phyloP scores from a whole-genome alignment of 2,888 invertebrate species.

The Macrophya annulata region DNA sequence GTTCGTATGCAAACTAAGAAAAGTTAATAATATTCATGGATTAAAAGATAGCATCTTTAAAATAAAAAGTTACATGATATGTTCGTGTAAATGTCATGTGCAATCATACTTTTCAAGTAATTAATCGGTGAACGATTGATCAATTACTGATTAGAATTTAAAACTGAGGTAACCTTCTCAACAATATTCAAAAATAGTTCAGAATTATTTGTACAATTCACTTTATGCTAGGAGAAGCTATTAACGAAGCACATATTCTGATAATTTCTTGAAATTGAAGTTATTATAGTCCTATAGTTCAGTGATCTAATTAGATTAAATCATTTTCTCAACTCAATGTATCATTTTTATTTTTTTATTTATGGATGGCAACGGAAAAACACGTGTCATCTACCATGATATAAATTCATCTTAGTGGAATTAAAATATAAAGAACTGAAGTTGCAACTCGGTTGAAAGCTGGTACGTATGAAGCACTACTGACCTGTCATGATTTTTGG shows the following conservation, averaged over 20 bases:
- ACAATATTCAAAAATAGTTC: slow-evolving; percentile 12
- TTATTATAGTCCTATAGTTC: neutral
- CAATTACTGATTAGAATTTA: neutral
- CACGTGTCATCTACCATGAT: neutral
- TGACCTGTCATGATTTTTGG: slow-evolving; percentile 1
- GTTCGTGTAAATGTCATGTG: slow-evolving; percentile 25
- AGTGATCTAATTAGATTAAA: slow-evolving; percentile 7
- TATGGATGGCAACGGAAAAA: slow-evolving; percentile 2
- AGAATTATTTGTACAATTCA: neutral
- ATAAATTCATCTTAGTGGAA: neutral
- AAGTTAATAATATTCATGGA: slow-evolving; percentile 2
- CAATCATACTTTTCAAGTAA: neutral
- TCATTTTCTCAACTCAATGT: neutral
- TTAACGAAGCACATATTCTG: neutral
- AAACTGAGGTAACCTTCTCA: neutral
- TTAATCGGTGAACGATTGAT: neutral
- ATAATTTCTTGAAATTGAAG: neutral
- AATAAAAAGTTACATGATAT: neutral
- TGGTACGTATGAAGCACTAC: slow-evolving; percentile 25
- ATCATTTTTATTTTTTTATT: neutral
- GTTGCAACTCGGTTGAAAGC: neutral
- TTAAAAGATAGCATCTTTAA: neutral
- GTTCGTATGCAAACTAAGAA: neutral
- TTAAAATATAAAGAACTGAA: neutral
- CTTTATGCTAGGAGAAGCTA: neutral